Evolutionary conservation across 2,888 invertebrate genomes (phyloP).

Genomic region (Phortica magna): DNA sequence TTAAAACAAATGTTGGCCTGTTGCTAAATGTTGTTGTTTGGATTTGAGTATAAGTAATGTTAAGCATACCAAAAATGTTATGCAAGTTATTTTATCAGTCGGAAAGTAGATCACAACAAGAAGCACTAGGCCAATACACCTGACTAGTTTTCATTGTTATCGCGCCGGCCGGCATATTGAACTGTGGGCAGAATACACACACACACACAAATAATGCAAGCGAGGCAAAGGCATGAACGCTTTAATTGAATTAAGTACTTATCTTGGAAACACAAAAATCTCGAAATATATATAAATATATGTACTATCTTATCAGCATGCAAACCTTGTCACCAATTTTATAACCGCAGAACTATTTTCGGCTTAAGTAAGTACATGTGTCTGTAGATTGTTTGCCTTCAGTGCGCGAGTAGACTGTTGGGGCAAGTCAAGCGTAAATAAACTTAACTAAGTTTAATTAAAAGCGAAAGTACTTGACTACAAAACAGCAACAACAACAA

Average conservation of each 20-base stretch:
- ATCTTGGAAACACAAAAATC: constrained; percentile 12
- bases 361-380: constrained; percentile 37
- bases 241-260: constrained; percentile 25
- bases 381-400: constrained; percentile 43
- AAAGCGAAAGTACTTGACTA: constrained; percentile 59
- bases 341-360: constrained; percentile 30
- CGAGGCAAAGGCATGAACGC: constrained; percentile 7
- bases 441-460: constrained; percentile 59
- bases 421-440: constrained; percentile 43
- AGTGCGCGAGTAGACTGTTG: constrained; percentile 23
- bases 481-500: constrained; percentile 11
- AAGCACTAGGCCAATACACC: too few relatives aligned
- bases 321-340: constrained; percentile 24
- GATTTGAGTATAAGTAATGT: background rate
- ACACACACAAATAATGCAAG: background rate
- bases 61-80: too few relatives aligned
- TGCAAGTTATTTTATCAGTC: too few relatives aligned
- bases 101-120: background rate
- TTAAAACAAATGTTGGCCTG: background rate
- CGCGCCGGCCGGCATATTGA: background rate
- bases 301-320: constrained; percentile 24
- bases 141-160: too few relatives aligned
- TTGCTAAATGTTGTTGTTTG: background rate
- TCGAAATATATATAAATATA: background rate
- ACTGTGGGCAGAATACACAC: background rate